Evolutionary conservation across 2,888 invertebrate species (phyloP).

Genomic region (Apamea crenata): DNA sequence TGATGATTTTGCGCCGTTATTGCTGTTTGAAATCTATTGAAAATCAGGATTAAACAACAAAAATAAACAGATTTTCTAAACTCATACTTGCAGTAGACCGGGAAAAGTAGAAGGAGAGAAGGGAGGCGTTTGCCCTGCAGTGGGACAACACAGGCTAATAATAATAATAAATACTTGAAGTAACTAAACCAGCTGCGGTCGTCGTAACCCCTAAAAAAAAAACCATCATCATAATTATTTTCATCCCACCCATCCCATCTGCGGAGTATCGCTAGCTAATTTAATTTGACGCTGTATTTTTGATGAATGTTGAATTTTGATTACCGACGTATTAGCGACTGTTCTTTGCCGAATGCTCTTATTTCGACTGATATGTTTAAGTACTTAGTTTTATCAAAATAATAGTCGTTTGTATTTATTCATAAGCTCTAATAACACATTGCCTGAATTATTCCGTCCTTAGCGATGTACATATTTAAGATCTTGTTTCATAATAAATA

Average conservation of each 20-base stretch:
- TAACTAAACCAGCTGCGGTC: background rate
- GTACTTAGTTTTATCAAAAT: slow-evolving; percentile 10
- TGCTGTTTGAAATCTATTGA: too few relatives aligned
- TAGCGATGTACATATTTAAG: slow-evolving; percentile 49
- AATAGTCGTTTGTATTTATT: background rate
- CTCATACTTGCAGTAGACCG: too few relatives aligned
- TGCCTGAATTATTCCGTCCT: slow-evolving; percentile 52
- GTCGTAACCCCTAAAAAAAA: background rate
- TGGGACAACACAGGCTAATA: too few relatives aligned
- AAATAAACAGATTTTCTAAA: too few relatives aligned
- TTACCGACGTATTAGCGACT: background rate
- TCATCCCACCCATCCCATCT: too few relatives aligned
- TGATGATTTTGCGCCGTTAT: too few relatives aligned
- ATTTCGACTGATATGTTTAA: slow-evolving; percentile 56
- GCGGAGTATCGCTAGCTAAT: too few relatives aligned
- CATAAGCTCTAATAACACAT: slow-evolving; percentile 2
- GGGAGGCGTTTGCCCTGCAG: too few relatives aligned
- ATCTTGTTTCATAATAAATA: slow-evolving; percentile 40
- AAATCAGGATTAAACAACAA: too few relatives aligned
- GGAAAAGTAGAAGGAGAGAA: too few relatives aligned
- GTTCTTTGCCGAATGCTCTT: background rate
- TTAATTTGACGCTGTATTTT: background rate
- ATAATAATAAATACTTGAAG: too few relatives aligned
- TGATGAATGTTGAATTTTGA: background rate
- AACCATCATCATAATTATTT: too few relatives aligned